phyloP scores from a whole-genome alignment of 2,888 invertebrate species.

The Heliothis peltigera region DNA sequence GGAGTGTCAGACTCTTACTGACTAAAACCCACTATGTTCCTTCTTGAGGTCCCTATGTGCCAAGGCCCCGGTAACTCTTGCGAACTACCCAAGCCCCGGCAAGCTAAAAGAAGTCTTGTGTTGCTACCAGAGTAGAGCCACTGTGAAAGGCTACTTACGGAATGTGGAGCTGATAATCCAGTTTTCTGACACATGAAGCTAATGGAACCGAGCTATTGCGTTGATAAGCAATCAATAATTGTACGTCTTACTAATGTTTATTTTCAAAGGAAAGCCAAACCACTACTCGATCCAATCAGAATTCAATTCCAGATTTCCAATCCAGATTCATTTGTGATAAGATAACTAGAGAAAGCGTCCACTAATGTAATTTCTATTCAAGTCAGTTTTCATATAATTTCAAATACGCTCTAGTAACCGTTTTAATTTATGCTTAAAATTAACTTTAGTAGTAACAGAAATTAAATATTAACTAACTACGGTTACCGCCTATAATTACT shows the following conservation, averaged over 20 bases:
- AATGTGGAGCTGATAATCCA: too few relatives aligned
- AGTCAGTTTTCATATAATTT: conserved; percentile 35
- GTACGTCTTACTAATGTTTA: background rate
- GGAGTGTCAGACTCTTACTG: too few relatives aligned
- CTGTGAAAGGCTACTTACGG: too few relatives aligned
- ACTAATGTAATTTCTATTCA: conserved; percentile 42
- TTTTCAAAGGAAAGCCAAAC: conserved; percentile 19
- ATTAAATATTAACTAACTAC: background rate
- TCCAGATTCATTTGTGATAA: conserved; percentile 29
- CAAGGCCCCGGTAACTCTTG: too few relatives aligned
- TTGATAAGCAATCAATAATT: background rate
- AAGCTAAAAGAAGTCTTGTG: too few relatives aligned
- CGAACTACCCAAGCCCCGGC: too few relatives aligned
- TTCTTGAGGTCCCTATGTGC: too few relatives aligned
- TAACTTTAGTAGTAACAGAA: conserved; percentile 8
- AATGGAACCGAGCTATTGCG: background rate
- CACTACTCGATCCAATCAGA: conserved; percentile 14
- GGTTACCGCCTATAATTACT: background rate
- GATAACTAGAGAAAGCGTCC: conserved; percentile 42
- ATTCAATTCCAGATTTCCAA: conserved; percentile 25
- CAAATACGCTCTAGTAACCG: conserved; percentile 37
- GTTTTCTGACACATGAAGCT: too few relatives aligned
- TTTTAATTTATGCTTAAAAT: conserved; percentile 39
- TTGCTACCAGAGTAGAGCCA: too few relatives aligned
- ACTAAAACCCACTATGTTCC: too few relatives aligned